phyloP scores from a whole-genome alignment of 1,140 invertebrate species.

The Homarus americanus region DNA sequence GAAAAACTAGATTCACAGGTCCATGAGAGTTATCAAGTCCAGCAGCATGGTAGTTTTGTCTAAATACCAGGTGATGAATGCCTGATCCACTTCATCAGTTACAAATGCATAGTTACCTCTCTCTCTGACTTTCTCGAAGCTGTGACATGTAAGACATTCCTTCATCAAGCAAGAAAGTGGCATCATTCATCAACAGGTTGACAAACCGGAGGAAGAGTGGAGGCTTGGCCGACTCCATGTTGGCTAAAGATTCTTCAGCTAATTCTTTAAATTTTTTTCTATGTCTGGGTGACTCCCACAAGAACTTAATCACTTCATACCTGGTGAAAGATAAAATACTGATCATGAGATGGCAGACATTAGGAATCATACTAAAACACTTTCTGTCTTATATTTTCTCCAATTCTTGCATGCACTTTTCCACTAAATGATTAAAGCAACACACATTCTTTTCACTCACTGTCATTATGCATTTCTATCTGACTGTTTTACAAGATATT shows the following conservation, averaged over 20 bases:
- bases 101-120: slow-evolving; percentile 82
- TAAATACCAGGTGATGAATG: too few relatives aligned
- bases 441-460: too few relatives aligned
- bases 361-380: neutral
- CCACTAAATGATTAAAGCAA: too few relatives aligned
- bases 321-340: slow-evolving; percentile 21
- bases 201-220: slow-evolving; percentile 96
- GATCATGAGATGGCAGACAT: neutral
- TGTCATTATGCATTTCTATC: too few relatives aligned
- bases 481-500: too few relatives aligned
- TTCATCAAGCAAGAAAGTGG: slow-evolving; percentile 95
- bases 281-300: slow-evolving; percentile 91
- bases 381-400: too few relatives aligned
- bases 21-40: too few relatives aligned
- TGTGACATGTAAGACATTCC: slow-evolving; percentile 91
- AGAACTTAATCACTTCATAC: slow-evolving; percentile 93
- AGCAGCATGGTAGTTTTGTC: too few relatives aligned
- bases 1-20: too few relatives aligned
- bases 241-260: slow-evolving; percentile 88
- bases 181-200: slow-evolving; percentile 97
- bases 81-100: too few relatives aligned
- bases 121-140: slow-evolving; percentile 85
- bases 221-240: slow-evolving; percentile 93
- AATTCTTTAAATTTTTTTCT: slow-evolving; percentile 81
- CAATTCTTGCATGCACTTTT: too few relatives aligned